These are phyloP conservation scores for Luperina nickerlii DNA, from an alignment of 2,888 invertebrate genomes.

Conservation along the genomic window DNA sequence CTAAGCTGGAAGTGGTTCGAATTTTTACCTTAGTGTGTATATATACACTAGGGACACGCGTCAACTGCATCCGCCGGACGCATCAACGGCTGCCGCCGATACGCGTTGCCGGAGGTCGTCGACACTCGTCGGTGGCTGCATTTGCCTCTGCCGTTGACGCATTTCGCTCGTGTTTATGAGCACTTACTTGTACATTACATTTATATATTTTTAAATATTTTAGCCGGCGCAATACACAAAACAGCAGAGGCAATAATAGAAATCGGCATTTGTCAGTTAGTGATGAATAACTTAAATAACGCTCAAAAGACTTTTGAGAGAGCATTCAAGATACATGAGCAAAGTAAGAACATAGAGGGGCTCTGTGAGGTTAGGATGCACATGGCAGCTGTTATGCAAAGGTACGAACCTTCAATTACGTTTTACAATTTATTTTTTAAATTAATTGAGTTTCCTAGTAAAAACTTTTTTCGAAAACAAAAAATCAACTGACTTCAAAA, in stretches of 20 bases:
- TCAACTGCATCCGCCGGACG: too few relatives aligned
- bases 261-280: conserved; percentile 88
- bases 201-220: conserved; percentile 35
- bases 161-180: not conserved
- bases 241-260: conserved; percentile 89
- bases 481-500: not conserved
- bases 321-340: conserved; percentile 83
- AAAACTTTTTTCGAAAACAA: not conserved
- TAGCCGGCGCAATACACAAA: conserved; percentile 85
- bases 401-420: conserved; percentile 70
- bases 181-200: not conserved
- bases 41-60: not conserved
- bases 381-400: conserved; percentile 89
- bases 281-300: conserved; percentile 85
- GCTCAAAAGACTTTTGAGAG: conserved; percentile 88
- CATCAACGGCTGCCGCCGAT: not conserved
- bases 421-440: not conserved
- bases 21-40: not conserved
- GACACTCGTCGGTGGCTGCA: not conserved
- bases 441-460: not conserved
- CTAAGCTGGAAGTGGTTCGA: not conserved
- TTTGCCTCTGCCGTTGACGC: not conserved
- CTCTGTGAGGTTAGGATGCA: conserved; percentile 89
- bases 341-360: conserved; percentile 81
- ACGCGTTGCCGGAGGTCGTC: not conserved